Conservation (phyloP, 1,140 invertebrate species). For the Atopsyche davidsoni region DNA sequence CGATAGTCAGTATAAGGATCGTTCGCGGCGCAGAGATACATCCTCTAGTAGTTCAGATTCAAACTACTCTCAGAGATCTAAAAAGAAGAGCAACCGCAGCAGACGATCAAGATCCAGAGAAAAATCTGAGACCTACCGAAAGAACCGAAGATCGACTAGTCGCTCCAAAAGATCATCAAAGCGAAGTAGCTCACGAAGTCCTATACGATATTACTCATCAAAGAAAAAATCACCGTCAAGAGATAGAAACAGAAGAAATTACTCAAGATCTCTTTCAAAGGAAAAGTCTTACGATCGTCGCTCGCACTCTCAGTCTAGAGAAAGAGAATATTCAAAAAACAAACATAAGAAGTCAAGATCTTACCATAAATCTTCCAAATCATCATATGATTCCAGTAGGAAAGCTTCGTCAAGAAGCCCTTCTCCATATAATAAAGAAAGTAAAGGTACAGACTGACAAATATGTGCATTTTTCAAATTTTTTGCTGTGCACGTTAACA, state of each 20-base stretch:
- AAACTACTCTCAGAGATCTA: conserved; percentile 18
- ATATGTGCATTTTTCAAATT: not conserved
- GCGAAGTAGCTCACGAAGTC: conserved; percentile 13
- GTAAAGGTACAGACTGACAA: not conserved
- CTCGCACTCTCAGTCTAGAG: conserved; percentile 17
- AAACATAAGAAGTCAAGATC: conserved; percentile 19
- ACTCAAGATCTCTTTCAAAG: conserved; percentile 13
- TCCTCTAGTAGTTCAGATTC: conserved; percentile 16
- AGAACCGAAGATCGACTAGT: conserved; percentile 11
- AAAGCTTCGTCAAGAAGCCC: conserved; percentile 18
- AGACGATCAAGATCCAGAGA: conserved; percentile 14
- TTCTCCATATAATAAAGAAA: conserved; percentile 16
- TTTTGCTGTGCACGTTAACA: not conserved
- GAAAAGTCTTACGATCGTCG: conserved; percentile 11
- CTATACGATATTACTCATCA: conserved; percentile 19
- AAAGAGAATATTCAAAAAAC: conserved; percentile 9
- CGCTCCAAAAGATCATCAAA: conserved; percentile 15
- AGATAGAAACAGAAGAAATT: conserved; percentile 14
- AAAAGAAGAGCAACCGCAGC: conserved; percentile 11
- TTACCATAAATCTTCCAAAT: conserved; percentile 12
- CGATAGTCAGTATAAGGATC: conserved; percentile 12
- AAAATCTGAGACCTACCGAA: conserved; percentile 3
- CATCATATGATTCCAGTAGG: conserved; percentile 10
- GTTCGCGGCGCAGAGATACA: conserved; percentile 13
- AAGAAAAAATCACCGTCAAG: conserved; percentile 15